phyloP scores from a whole-genome alignment of 2,797 vertebrate genomes.

The Fistularia commersonii region DNA sequence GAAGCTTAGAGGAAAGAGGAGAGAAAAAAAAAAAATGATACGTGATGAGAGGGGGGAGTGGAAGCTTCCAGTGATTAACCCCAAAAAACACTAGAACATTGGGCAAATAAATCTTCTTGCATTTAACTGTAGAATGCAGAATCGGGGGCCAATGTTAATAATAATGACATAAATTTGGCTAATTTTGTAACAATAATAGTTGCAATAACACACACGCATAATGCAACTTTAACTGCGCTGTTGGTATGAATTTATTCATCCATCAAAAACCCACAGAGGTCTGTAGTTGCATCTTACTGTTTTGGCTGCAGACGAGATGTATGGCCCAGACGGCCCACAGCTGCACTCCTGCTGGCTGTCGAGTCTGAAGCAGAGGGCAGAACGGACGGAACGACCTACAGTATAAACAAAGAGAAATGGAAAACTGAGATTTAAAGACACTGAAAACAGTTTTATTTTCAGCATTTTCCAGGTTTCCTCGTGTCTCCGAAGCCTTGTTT shows the following conservation, averaged over 20 bases:
- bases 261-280: neutral
- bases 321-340: constrained; percentile 96
- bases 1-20: constrained; percentile 68
- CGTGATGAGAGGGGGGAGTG: neutral
- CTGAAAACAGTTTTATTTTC: no score
- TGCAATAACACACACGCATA: no score
- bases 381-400: constrained; percentile 89
- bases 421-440: neutral
- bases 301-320: constrained; percentile 90
- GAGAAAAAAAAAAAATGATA: constrained; percentile 1
- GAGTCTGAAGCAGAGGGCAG: constrained; percentile 83
- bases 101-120: neutral
- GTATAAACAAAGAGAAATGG: constrained; percentile 1
- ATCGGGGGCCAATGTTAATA: no score
- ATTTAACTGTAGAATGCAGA: no score
- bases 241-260: neutral
- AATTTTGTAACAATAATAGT: no score
- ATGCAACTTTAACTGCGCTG: no score
- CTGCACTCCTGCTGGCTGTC: constrained; percentile 87
- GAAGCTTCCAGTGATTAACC: neutral
- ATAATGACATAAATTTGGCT: no score
- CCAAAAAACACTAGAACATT: neutral
- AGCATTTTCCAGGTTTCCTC: no score
- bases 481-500: no score
- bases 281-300: constrained; percentile 74